Evolutionary conservation across 2,888 invertebrate species (phyloP).

Genomic region (Thymelicus sylvestris): DNA sequence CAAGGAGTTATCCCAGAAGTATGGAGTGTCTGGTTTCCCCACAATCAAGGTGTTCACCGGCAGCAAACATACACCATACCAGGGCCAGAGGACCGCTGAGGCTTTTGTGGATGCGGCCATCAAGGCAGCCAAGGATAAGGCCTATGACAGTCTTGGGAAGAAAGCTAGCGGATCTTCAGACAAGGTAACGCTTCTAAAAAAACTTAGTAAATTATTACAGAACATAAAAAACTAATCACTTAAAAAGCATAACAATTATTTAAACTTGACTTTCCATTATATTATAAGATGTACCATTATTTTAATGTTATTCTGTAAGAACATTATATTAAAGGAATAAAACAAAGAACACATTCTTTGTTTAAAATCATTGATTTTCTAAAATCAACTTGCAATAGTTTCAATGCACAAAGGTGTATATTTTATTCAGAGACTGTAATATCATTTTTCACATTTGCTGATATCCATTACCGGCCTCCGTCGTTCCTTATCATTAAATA

Average conservation of each 20-base stretch:
- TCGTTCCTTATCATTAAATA: no score
- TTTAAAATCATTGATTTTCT: no score
- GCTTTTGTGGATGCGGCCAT: conserved; percentile 94
- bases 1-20: conserved; percentile 91
- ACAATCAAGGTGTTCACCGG: conserved; percentile 97
- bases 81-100: conserved; percentile 93
- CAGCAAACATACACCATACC: conserved; percentile 94
- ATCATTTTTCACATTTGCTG: not conserved
- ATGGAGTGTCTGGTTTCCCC: conserved; percentile 95
- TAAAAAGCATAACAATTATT: no score
- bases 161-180: conserved; percentile 72
- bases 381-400: no score
- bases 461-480: not conserved
- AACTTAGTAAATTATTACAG: conserved; percentile 42
- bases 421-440: no score
- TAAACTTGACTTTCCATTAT: no score
- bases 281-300: no score
- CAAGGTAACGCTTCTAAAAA: conserved; percentile 65
- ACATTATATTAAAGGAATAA: no score
- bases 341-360: no score
- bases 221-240: not conserved
- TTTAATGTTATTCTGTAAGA: no score
- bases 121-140: conserved; percentile 90
- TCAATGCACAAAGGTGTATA: no score
- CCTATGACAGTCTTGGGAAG: conserved; percentile 88